Evolutionary conservation across 2,888 invertebrate species (phyloP).

Genomic region (Xestoiulus laeticollis): DNA sequence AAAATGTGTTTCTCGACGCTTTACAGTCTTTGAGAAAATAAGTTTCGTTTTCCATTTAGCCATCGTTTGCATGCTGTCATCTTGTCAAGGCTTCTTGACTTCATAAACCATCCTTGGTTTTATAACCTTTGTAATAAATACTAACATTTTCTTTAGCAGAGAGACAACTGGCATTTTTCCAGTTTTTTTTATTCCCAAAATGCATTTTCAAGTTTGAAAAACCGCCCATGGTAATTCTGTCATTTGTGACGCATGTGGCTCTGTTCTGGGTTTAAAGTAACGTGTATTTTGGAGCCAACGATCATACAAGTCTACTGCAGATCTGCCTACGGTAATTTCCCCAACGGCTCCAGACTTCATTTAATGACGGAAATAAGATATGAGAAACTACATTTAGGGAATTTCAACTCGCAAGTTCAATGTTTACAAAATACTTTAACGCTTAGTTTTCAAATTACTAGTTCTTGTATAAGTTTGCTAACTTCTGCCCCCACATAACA

Average conservation of each 20-base stretch:
- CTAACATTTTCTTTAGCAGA: slow-evolving; percentile 10
- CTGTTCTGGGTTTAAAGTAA: slow-evolving; percentile 7
- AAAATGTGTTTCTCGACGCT: neutral
- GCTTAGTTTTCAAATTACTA: slow-evolving; percentile 14
- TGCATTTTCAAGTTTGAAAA: slow-evolving; percentile 27
- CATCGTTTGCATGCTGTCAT: slow-evolving; percentile 5
- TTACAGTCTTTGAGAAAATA: neutral
- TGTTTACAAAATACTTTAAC: neutral
- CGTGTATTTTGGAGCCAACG: neutral
- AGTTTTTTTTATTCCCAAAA: neutral
- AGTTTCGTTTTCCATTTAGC: slow-evolving; percentile 1
- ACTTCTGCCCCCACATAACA: neutral
- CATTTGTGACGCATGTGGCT: slow-evolving; percentile 6
- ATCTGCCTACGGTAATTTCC: slow-evolving; percentile 30
- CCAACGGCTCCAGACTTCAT: slow-evolving; percentile 1
- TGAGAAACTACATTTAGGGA: neutral
- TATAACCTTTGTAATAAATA: slow-evolving; percentile 13
- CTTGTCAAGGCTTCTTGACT: slow-evolving; percentile 35
- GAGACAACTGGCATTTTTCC: slow-evolving; percentile 27
- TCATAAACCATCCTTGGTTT: neutral
- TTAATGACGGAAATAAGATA: slow-evolving; percentile 32
- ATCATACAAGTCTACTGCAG: neutral
- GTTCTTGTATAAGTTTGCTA: neutral
- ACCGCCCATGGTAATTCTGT: slow-evolving; percentile 29
- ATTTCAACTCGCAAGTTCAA: neutral